These are phyloP conservation scores for Emberiza fucata DNA, from an alignment of 2,113 vertebrate genomes.

Conservation along the genomic window DNA sequence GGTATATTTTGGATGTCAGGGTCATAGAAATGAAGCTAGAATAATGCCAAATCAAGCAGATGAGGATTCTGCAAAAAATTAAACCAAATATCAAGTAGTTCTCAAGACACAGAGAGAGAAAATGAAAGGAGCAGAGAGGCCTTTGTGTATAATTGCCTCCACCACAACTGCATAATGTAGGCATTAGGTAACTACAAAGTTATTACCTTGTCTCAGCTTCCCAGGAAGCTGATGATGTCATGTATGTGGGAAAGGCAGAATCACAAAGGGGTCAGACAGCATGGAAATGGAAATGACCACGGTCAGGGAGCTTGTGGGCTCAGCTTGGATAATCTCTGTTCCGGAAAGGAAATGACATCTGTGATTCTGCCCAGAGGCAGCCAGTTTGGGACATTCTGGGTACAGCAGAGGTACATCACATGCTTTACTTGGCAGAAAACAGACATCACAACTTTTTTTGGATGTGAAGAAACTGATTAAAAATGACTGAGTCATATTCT, in stretches of 20 bases:
- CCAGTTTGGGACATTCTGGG: background rate
- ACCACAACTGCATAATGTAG: background rate
- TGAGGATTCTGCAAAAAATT: background rate
- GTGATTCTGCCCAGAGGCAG: background rate
- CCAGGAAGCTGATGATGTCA: background rate
- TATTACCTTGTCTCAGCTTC: background rate
- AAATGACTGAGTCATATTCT: background rate
- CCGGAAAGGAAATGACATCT: background rate
- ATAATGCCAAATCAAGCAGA: background rate
- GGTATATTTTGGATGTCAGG: background rate
- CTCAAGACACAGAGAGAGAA: background rate
- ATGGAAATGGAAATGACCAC: background rate
- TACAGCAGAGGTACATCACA: background rate
- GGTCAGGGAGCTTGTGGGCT: accelerated
- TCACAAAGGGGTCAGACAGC: background rate
- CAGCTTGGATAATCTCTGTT: background rate
- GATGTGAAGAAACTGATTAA: background rate
- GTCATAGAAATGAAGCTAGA: background rate
- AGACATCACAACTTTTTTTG: background rate
- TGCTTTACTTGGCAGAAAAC: background rate
- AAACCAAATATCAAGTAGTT: background rate
- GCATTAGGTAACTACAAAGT: background rate
- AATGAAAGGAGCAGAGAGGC: background rate
- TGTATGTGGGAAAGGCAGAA: background rate
- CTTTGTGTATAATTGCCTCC: background rate